Evolutionary conservation across 2,888 invertebrate species (phyloP).

Genomic region (Sisyra terminalis): DNA sequence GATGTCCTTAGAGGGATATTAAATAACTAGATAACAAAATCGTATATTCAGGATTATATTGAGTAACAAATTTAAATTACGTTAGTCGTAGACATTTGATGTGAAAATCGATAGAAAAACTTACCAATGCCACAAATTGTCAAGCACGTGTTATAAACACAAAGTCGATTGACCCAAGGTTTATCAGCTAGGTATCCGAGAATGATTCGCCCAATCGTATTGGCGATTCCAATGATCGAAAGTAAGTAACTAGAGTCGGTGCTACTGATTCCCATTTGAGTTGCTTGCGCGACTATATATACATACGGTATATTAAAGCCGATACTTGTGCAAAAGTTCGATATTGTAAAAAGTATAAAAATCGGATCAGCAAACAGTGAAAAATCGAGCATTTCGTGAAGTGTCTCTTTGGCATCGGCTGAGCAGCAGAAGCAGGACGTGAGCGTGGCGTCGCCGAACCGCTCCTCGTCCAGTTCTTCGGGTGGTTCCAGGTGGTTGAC

Average conservation of each 20-base stretch:
- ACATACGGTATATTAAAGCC: conserved; percentile 91
- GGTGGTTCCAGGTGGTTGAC: conserved; percentile 7
- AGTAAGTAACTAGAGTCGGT: conserved; percentile 51
- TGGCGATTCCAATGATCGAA: conserved; percentile 70
- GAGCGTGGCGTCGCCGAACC: conserved; percentile 9
- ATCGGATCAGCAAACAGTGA: conserved; percentile 67
- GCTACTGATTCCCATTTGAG: conserved; percentile 36
- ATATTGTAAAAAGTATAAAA: conserved; percentile 78
- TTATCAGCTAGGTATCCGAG: conserved; percentile 80
- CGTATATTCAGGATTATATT: too few species aligned
- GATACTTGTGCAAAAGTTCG: conserved; percentile 90
- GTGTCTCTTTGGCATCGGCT: conserved; percentile 49
- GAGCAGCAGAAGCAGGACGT: conserved; percentile 44
- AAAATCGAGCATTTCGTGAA: conserved; percentile 73
- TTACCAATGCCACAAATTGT: conserved; percentile 76
- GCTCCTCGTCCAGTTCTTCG: conserved; percentile 11
- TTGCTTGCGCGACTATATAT: conserved; percentile 62
- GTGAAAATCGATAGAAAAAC: conserved; percentile 18
- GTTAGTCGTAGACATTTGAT: background rate
- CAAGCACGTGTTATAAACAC: conserved; percentile 78
- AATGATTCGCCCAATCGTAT: conserved; percentile 76
- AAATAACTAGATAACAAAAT: too few species aligned
- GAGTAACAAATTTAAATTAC: too few species aligned
- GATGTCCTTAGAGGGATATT: too few species aligned
- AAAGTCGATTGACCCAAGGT: conserved; percentile 78